Conservation (phyloP, 2,113 vertebrate genomes). For the Esox niger region DNA sequence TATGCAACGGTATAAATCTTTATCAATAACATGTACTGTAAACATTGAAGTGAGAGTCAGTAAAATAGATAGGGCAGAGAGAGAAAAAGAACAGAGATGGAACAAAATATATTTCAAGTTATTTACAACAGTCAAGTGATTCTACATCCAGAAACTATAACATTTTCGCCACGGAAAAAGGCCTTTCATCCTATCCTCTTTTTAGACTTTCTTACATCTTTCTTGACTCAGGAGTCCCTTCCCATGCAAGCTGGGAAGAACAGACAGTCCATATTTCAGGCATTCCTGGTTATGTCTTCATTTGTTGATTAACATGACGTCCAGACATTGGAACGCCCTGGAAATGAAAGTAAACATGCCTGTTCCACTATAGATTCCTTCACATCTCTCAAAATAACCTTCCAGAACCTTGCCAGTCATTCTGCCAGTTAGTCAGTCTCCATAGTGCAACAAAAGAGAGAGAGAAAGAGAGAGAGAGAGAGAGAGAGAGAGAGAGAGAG, state of each 20-base stretch:
- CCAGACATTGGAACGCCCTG: constrained; percentile 77
- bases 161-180: constrained; percentile 46
- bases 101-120: constrained; percentile 69
- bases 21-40: constrained; percentile 89
- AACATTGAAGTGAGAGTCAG: constrained; percentile 78
- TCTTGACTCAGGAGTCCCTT: constrained; percentile 5
- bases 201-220: neutral
- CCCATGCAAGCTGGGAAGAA: neutral
- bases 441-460: constrained; percentile 41
- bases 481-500: constrained; percentile 26
- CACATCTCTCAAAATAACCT: constrained; percentile 9
- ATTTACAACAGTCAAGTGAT: constrained; percentile 72
- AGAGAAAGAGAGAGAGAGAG: constrained; percentile 28
- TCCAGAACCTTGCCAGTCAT: constrained; percentile 8
- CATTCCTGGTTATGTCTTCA: neutral
- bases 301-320: constrained; percentile 32
- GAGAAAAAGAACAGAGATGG: constrained; percentile 57
- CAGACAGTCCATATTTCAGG: neutral
- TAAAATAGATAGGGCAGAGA: constrained; percentile 31
- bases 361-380: neutral
- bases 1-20: constrained; percentile 90
- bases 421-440: constrained; percentile 29
- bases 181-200: neutral
- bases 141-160: constrained; percentile 51
- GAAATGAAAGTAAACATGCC: constrained; percentile 75